These are phyloP conservation scores for Adelges cooleyi DNA, from an alignment of 1,140 invertebrate species.

Conservation along the genomic window DNA sequence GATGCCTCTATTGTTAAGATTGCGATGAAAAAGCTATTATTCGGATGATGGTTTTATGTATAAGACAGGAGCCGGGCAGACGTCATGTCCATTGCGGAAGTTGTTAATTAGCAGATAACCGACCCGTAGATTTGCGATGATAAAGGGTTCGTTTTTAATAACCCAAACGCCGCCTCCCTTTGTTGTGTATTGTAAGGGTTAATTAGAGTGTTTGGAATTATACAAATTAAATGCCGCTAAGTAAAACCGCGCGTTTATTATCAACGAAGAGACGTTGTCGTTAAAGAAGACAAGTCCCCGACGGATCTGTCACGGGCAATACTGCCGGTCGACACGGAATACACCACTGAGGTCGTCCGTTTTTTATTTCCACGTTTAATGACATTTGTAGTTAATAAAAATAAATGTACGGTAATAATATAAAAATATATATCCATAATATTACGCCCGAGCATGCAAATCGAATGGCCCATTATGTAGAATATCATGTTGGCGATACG, in stretches of 20 bases:
- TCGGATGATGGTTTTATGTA: too few species aligned
- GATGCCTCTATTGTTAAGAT: too few species aligned
- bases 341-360: not conserved
- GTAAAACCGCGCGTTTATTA: not conserved
- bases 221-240: constrained; percentile 12
- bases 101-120: constrained; percentile 26
- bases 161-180: constrained; percentile 15
- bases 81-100: not conserved
- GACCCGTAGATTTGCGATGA: not conserved
- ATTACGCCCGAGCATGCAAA: too few species aligned
- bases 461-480: too few species aligned
- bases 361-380: not conserved
- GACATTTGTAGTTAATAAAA: not conserved
- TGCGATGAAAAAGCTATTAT: too few species aligned
- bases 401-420: not conserved
- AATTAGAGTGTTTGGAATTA: constrained; percentile 18
- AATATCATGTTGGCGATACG: too few species aligned
- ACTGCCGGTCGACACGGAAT: constrained; percentile 9
- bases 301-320: constrained; percentile 11
- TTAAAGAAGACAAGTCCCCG: not conserved
- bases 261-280: constrained; percentile 21
- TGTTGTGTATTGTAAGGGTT: not conserved
- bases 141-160: constrained; percentile 21
- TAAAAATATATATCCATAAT: too few species aligned
- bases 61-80: too few species aligned